Base-by-base conservation (phyloP, 2,797 vertebrate genomes). In the Glossophaga mutica region DNA sequence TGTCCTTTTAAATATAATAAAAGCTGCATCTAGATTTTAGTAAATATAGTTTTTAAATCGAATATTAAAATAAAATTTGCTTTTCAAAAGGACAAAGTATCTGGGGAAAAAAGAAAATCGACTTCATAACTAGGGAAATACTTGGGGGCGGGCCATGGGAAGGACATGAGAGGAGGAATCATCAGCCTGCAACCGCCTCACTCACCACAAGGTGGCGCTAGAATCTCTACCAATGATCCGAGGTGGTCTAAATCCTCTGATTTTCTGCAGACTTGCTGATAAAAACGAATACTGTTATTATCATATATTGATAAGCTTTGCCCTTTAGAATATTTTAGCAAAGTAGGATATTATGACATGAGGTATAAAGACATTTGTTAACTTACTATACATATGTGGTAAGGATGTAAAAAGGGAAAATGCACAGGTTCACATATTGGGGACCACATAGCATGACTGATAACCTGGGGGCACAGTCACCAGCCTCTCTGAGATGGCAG, bases 151-250 rank as follows among this genome's bases (percentile, higher is more conserved):
- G 24, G 15, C 32, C 2, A 1, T 4, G 10, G 18, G 1, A 5
- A n/a, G 32, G 37, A 1, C 11, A 6, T 8, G 0, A 59, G 0
- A 2, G 5, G 3, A 12, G 1, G 68, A 65, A 68, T 46, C 46
- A 67, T 70, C 24, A n/a, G 16, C 11, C 46, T 96, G 89, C 68
- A 88, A 94, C 9, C 8, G 37, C 37, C 3, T 2, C 16, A 44
- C 82, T 7, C 0, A 57, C 92, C 97, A 96, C 91, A n/a, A 86
- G 95, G 52, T 62, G 96, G n/a, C 95, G 46, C 19, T 37, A 4
- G 44, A 70, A 34, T 50, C n/a, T 22, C 39, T 82, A 50, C 71
- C 44, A 68, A 77, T 0, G 1, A 2, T 3, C 5, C 55, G 11
- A 18, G 1, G 37, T 1, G 12, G 10, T 21, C 2, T 59, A n/a